Evolutionary conservation across 2,888 invertebrate genomes (phyloP), one percentile per base, ranked within the genome.

Genomic region (Lasioglossum morio): DNA sequence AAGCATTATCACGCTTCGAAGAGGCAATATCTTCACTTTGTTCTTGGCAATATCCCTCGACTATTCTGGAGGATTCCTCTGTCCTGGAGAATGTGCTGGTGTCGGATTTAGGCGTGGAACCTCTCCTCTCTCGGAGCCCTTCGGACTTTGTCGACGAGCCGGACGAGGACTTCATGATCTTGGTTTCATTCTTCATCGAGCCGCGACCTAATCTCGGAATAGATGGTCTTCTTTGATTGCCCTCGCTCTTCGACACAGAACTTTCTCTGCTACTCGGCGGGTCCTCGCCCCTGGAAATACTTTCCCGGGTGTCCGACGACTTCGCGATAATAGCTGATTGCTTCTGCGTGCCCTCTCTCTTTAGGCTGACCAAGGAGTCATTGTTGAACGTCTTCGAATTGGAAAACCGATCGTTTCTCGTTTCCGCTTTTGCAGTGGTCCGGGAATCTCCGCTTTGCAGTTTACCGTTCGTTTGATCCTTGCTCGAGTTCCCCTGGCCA

Each of bases 211-310:
- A 43, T 84, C 91, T 90, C 27, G 90, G 87, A 60, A 90, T 79
- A 4, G 92, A 91, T n/a, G 84, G 83, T 75, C 88, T 91, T 78
- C 87, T 92, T 63, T 89, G 90, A 37, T 82, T 89, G 57, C 91
- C 90, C 16, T 93, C 92, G 76, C 73, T 90, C 74, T 82, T 92
- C 19, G 86, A 79, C 27, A 27, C n/a, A 19, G 85, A 87, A 74
- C 72, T 85, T 12, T 85, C 86, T 46, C 85, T 87, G 23, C 70
- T 83, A 53, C 37, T 87, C 37, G 46, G 87, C 30, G 57, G 27
- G 8, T 88, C 85, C 8, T 86, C 88, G 63, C 66, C 27, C 34
- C 82, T 76, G 12, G 53, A 75, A 8, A 48, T 66, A n/a, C 57
- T 86, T 57, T 83, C 81, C 14, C 81, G 86, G 3, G 57, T 69